Evolutionary conservation across 2,113 vertebrate genomes (phyloP).

Genomic region (Casuarius casuarius): DNA sequence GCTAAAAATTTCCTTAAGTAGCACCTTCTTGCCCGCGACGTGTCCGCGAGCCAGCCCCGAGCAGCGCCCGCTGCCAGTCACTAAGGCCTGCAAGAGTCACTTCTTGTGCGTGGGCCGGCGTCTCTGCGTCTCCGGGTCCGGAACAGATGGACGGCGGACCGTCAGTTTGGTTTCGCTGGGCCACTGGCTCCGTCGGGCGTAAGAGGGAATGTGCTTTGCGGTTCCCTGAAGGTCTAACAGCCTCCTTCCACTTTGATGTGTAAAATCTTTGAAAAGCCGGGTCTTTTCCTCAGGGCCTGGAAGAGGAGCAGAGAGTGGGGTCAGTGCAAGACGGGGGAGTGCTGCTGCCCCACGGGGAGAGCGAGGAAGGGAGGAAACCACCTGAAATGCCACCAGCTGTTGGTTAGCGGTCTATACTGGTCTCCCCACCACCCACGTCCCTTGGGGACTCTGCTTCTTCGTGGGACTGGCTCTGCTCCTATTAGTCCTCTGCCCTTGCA

Average conservation of each 20-base stretch:
- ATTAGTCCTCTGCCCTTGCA: background rate
- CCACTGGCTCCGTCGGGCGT: background rate
- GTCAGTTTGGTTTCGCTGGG: background rate
- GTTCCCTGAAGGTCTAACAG: slow-evolving; percentile 86
- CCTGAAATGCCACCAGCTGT: rapidly evolving
- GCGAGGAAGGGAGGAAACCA: background rate
- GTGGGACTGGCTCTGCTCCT: background rate
- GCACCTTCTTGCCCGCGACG: slow-evolving; percentile 22
- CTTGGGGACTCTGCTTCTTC: background rate
- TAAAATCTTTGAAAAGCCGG: slow-evolving; percentile 98
- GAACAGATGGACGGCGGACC: background rate
- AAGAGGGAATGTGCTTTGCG: slow-evolving; percentile 59
- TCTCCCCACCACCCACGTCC: background rate
- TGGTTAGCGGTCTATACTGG: background rate
- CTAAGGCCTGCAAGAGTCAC: background rate
- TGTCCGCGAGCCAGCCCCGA: background rate
- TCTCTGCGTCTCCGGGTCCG: background rate
- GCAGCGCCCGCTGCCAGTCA: background rate
- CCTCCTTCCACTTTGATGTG: slow-evolving; percentile 95
- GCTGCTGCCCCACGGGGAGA: rapidly evolving
- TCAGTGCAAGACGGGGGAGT: no score
- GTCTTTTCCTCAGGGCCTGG: slow-evolving; percentile 94
- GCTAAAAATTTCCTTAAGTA: slow-evolving; percentile 14
- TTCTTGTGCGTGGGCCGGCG: background rate
- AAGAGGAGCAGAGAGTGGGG: background rate